phyloP scores from a whole-genome alignment of 1,140 invertebrate genomes.

The Achroia grisella region DNA sequence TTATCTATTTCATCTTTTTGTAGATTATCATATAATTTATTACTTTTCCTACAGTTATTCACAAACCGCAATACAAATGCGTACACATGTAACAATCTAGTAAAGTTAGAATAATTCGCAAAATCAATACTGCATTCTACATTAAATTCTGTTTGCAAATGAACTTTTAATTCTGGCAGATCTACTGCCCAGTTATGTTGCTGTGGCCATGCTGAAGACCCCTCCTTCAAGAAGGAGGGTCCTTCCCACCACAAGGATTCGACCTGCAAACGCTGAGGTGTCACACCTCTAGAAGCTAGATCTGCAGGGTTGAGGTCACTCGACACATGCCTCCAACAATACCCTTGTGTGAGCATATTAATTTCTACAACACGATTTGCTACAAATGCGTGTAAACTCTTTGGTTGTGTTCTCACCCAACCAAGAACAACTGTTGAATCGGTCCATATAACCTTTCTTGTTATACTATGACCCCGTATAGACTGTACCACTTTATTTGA shows the following conservation, averaged over 20 bases:
- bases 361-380: slow-evolving; percentile 23
- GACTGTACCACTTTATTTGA: slow-evolving; percentile 8
- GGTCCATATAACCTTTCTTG: slow-evolving; percentile 16
- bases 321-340: background rate
- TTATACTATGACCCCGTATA: slow-evolving; percentile 6
- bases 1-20: background rate
- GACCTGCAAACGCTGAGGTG: slow-evolving; percentile 10
- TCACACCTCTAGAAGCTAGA: slow-evolving; percentile 20
- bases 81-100: slow-evolving; percentile 1
- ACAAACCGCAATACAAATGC: background rate
- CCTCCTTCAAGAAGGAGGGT: background rate
- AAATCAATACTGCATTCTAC: background rate
- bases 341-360: slow-evolving; percentile 1
- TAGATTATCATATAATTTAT: background rate
- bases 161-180: slow-evolving; percentile 8
- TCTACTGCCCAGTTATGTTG: background rate
- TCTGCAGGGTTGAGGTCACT: slow-evolving; percentile 23
- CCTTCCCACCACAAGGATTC: slow-evolving; percentile 11
- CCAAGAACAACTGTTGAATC: slow-evolving; percentile 44
- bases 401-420: slow-evolving; percentile 34
- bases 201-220: background rate
- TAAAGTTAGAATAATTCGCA: slow-evolving; percentile 4
- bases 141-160: background rate
- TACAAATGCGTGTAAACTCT: slow-evolving; percentile 21
- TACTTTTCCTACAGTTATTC: background rate